Conservation (phyloP, 1,140 invertebrate species). For the Camponotus pennsylvanicus region DNA sequence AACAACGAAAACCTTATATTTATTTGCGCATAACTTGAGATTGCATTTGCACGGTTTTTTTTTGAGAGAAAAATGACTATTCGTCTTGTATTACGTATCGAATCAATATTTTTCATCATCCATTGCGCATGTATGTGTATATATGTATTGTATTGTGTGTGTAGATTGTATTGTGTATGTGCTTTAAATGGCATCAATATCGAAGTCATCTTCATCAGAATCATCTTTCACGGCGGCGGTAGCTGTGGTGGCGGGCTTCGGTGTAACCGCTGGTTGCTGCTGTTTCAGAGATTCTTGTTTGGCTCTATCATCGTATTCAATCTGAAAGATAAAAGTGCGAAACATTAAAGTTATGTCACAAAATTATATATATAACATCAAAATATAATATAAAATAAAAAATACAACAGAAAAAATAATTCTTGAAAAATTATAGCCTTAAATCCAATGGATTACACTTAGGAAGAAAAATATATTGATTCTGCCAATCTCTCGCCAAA, state of each 20-base stretch:
- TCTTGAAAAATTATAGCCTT: neutral
- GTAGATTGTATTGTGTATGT: neutral
- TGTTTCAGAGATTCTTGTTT: constrained; percentile 90
- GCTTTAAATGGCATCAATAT: constrained; percentile 96
- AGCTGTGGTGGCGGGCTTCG: constrained; percentile 84
- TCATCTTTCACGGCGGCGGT: constrained; percentile 83
- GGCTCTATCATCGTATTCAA: constrained; percentile 95
- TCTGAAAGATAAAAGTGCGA: constrained; percentile 85
- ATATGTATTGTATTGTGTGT: neutral
- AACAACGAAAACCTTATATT: constrained; percentile 75
- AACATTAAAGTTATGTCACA: neutral
- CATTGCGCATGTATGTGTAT: constrained; percentile 27
- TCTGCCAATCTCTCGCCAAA: too few species aligned
- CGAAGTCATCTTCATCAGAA: constrained; percentile 93
- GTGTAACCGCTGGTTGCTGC: constrained; percentile 80
- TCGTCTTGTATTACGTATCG: constrained; percentile 54
- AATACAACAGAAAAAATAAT: neutral
- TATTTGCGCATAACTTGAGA: constrained; percentile 64
- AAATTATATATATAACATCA: neutral
- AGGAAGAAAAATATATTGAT: neutral
- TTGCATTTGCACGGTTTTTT: constrained; percentile 70
- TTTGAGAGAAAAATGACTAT: constrained; percentile 61
- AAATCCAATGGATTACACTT: neutral
- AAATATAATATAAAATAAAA: neutral
- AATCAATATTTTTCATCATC: constrained; percentile 53